Evolutionary conservation across 1,140 invertebrate genomes (phyloP), one percentile per base, ranked within the genome.

Genomic region (Drosophila ficusphila): DNA sequence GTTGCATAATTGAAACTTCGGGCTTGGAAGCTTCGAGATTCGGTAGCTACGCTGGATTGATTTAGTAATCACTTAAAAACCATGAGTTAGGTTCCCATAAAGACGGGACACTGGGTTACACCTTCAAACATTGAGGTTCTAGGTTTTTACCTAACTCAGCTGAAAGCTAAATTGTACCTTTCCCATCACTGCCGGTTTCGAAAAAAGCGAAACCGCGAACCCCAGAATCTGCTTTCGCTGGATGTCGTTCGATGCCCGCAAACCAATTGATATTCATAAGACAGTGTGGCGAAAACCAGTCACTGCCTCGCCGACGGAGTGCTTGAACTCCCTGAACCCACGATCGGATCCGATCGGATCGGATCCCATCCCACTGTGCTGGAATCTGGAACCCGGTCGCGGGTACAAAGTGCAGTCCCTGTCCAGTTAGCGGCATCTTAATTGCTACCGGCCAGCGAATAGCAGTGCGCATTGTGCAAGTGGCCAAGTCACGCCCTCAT

Each of bases 361-460:
- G 41, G 9, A 4, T 11, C 18, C 9, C n/a, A 14, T n/a, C 21
- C 34, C 44, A 51, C 42, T 67, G 60, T 33, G 44, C 42, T 51
- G 62, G 62, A 67, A 65, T 65, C 33, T 34, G 58, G 53, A 60
- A 36, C 44, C 52, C 29, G 16, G 3, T 58, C 21, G 27, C 33
- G 39, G 27, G 27, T 34, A 71, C 71, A 65, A 33, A 75, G 72
- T 65, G 67, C 39, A 64, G 34, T 60, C 61, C 61, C 62, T 79
- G 75, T 79, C 70, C 69, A 67, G 31, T 42, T 38, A 71, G 49
- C 60, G 62, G 41, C 47, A 57, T 61, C 49, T 79, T 79, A 79
- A 79, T 79, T 65, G 58, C 44, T 27, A 25, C 16, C 14, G 16
- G 12, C 6, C 34, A n/a, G 42, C 7, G 36, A 34, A 12, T 39